These are phyloP conservation scores for Lophotriccus pileatus DNA, from an alignment of 2,797 vertebrate genomes.

Conservation along the genomic window DNA sequence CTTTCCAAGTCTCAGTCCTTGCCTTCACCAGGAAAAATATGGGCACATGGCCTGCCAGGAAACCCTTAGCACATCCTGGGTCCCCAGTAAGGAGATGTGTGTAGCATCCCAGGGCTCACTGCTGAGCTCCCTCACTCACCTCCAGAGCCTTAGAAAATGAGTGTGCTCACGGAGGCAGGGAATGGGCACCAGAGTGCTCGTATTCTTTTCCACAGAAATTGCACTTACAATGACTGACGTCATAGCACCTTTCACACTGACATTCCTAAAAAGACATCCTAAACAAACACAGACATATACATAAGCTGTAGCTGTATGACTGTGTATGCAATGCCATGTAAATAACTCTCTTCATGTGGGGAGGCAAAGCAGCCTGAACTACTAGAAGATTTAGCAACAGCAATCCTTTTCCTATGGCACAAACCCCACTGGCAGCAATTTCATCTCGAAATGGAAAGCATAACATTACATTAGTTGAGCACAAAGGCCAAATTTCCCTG, in stretches of 20 bases:
- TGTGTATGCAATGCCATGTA: not conserved
- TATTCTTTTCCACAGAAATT: not conserved
- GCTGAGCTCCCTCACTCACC: not conserved
- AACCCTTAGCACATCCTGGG: not conserved
- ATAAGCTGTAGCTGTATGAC: not conserved
- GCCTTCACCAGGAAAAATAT: not conserved
- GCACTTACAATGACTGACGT: not conserved
- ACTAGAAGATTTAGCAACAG: not conserved
- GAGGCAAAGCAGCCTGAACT: not conserved
- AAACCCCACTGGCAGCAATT: slow-evolving; percentile 12
- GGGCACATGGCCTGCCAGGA: not conserved
- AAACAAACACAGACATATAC: not conserved
- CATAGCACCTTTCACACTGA: not conserved
- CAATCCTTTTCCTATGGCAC: not conserved
- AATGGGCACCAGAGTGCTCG: not conserved
- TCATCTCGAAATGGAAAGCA: not conserved
- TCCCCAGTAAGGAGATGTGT: not conserved
- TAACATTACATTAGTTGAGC: not conserved
- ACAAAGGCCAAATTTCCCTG: slow-evolving; percentile 41
- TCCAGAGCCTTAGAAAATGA: not conserved
- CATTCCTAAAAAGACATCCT: not conserved
- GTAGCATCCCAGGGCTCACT: not conserved
- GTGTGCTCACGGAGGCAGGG: not conserved
- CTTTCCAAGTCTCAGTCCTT: not conserved
- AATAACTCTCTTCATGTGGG: not conserved